These are phyloP conservation scores for Tachina fera DNA, from an alignment of 2,888 invertebrate genomes.

Conservation along the genomic window DNA sequence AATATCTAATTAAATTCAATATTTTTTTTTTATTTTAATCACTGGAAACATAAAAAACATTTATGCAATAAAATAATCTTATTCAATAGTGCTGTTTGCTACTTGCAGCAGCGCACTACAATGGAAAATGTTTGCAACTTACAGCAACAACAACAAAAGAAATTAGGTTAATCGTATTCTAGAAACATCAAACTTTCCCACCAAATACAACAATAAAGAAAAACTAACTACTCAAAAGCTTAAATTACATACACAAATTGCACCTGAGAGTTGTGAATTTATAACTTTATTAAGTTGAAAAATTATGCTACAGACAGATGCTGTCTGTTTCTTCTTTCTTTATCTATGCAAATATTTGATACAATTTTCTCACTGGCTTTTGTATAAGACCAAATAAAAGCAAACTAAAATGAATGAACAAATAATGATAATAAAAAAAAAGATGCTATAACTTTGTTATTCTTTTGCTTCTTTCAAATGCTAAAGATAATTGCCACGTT, in stretches of 20 bases:
- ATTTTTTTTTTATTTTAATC: background rate
- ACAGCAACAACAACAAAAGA: background rate
- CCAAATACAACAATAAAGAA: slow-evolving; percentile 50
- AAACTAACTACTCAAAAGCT: slow-evolving; percentile 30
- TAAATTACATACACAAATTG: slow-evolving; percentile 38
- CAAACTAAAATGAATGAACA: background rate
- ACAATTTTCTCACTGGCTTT: slow-evolving; percentile 49
- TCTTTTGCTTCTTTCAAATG: too few relatives aligned
- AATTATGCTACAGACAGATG: slow-evolving; percentile 27
- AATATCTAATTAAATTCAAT: background rate
- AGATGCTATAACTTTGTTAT: slow-evolving; percentile 28
- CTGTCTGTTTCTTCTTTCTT: slow-evolving; percentile 21
- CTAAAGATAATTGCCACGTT: too few relatives aligned
- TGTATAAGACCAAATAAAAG: background rate
- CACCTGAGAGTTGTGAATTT: slow-evolving; percentile 45
- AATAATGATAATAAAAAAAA: slow-evolving; percentile 25
- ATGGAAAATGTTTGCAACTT: background rate
- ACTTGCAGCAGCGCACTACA: background rate
- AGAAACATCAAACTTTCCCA: slow-evolving; percentile 59
- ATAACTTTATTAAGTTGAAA: slow-evolving; percentile 40
- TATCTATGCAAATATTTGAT: slow-evolving; percentile 51
- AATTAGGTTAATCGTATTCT: slow-evolving; percentile 70
- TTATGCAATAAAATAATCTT: slow-evolving; percentile 29
- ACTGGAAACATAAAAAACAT: background rate
- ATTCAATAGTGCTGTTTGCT: slow-evolving; percentile 18